A percentile compares a stretch with the other conserved stretches of the same genome.
Evolutionary conservation across 1,140 invertebrate species (phyloP).

Genomic region (Lepidurus apus): DNA sequence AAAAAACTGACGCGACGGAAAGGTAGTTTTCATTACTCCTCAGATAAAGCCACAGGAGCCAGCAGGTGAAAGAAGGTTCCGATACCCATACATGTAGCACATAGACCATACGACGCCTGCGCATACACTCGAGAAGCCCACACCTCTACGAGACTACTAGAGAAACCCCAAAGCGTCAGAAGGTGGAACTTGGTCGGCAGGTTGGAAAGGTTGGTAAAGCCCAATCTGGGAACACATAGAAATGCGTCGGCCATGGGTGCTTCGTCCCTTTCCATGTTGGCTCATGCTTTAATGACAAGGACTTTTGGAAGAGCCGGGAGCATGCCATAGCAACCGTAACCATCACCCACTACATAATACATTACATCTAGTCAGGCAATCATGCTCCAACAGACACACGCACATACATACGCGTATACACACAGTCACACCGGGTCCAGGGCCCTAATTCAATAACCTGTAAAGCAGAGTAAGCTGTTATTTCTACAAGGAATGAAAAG

Average conservation of each 20-base stretch:
- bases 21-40: neutral
- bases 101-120: neutral
- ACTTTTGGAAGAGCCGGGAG: neutral
- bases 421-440: too few species aligned
- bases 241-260: neutral
- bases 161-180: neutral
- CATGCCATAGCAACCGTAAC: conserved; percentile 6
- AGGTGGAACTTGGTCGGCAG: neutral
- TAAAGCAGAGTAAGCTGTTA: too few species aligned
- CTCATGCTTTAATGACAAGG: neutral
- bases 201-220: neutral
- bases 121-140: neutral
- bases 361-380: conserved; percentile 8
- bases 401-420: neutral
- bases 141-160: neutral
- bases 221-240: too few species aligned
- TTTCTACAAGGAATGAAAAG: too few species aligned
- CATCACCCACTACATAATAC: conserved; percentile 18
- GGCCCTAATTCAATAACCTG: too few species aligned
- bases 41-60: neutral
- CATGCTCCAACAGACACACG: neutral
- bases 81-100: neutral
- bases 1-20: neutral
- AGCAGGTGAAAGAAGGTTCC: neutral
- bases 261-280: neutral